Percentiles rank a stretch among this genome's conserved stretches.
Evolutionary conservation across 30 jellyfish, hydroid and myxozoan genomes (phyloP).

Genomic region (Pseudorhiza aurosa): DNA sequence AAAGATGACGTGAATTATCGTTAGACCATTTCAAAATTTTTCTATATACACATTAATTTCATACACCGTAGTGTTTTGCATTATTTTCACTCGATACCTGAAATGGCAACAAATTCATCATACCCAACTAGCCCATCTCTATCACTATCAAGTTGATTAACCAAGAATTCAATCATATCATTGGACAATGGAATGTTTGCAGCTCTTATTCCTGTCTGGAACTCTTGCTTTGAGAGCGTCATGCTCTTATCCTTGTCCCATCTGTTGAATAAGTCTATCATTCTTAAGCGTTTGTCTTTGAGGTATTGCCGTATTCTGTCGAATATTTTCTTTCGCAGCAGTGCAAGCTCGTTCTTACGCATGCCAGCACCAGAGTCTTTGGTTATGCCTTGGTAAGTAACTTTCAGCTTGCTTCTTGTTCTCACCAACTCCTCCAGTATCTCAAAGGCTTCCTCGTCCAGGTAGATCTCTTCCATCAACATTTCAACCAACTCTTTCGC

Average conservation of each 20-base stretch:
- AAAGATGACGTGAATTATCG: too few species aligned
- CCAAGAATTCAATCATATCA: slow-evolving; percentile 60
- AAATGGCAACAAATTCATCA: slow-evolving; percentile 71
- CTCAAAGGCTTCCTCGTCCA: slow-evolving; percentile 49
- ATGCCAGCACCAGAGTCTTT: slow-evolving; percentile 21
- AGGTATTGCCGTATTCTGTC: slow-evolving; percentile 62
- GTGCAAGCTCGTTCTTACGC: slow-evolving; percentile 21
- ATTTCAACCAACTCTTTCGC: slow-evolving; percentile 59
- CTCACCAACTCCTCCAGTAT: slow-evolving; percentile 17
- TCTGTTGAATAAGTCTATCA: slow-evolving; percentile 76
- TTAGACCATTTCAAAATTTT: too few species aligned
- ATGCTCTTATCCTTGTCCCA: slow-evolving; percentile 82
- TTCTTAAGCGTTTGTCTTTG: slow-evolving; percentile 64
- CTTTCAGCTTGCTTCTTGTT: slow-evolving; percentile 19
- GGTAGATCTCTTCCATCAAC: slow-evolving; percentile 58
- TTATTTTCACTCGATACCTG: slow-evolving; percentile 45
- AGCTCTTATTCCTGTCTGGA: slow-evolving; percentile 55
- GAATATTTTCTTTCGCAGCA: slow-evolving; percentile 60
- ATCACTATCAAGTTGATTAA: slow-evolving; percentile 58
- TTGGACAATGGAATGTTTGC: slow-evolving; percentile 73
- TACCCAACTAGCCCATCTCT: slow-evolving; percentile 61
- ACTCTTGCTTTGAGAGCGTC: slow-evolving; percentile 47
- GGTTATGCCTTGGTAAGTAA: slow-evolving; percentile 38
- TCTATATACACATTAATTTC: too few species aligned
- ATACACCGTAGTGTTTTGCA: neutral